Evolutionary conservation across 2,113 vertebrate species (phyloP), one percentile per base, ranked within the genome.

Genomic region (Cepphus grylle): DNA sequence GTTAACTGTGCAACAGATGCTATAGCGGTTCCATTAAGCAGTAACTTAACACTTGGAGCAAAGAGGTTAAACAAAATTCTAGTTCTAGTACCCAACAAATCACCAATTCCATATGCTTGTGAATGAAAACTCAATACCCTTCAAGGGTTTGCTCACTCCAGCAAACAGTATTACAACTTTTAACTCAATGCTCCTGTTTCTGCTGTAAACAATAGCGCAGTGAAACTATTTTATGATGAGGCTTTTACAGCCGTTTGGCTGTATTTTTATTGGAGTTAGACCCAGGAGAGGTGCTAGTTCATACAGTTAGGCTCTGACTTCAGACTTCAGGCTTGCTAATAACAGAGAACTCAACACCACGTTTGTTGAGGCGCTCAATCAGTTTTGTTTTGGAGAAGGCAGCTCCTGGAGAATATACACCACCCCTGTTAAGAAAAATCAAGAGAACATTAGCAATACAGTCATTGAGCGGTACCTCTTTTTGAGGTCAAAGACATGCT

Each of bases 401-500:
- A 15, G 99, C 99, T 98, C 99, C 99, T 1, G 99, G 99, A 58
- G 99, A 98, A 94, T 99, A 99, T 6, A 99, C 99, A 6, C 99
- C 99, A 47, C 99, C 99, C 70, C 99, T 99, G 97, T 49, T 95
- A 88, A 93, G 4, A 62, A 93, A 81, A 93, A 85, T 53, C n/a
- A 65, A 65, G 53, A 72, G 32, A 91, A 25, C 12, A 19, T 92
- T 4, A 95, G 40, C 34, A 27, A 15, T 40, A 59, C 21, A 63
- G 18, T 38, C n/a, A 55, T 2, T 32, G 42, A 50, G 25, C 5
- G 17, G 38, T 14, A 36, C 4, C 4, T 62, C 29, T 34, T 20
- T 58, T 13, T 70, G 5, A 71, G 22, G 15, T 62, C 49, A 47
- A 32, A 55, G 23, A 16, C 38, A 20, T 29, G 20, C n/a, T 61